Evolutionary conservation across 2,797 vertebrate species (phyloP).

Genomic region (Eulemur albifrons): DNA sequence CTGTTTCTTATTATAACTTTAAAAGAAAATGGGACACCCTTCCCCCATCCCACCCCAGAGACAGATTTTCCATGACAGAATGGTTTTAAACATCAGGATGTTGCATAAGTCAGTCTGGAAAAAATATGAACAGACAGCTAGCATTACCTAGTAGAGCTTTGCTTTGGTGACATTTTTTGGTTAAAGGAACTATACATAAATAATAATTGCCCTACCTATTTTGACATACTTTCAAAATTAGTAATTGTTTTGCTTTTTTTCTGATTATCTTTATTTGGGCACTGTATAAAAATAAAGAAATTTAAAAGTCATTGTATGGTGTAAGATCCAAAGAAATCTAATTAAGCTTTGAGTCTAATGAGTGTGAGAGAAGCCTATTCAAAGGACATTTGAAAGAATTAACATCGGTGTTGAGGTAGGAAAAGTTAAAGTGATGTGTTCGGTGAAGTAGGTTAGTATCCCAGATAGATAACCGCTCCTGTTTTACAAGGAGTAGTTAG

Average conservation of each 20-base stretch:
- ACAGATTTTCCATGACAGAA: constrained; percentile 79
- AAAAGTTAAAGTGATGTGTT: neutral
- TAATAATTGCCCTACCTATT: neutral
- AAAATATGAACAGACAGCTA: constrained; percentile 67
- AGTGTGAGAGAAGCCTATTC: neutral
- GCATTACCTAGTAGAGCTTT: constrained; percentile 52
- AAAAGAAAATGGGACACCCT: constrained; percentile 61
- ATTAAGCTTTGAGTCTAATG: neutral
- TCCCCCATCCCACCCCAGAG: constrained; percentile 43
- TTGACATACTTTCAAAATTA: neutral
- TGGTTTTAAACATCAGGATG: constrained; percentile 77
- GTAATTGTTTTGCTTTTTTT: neutral
- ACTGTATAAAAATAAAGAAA: neutral
- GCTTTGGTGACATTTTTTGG: neutral
- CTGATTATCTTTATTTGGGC: neutral
- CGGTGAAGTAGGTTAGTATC: no score
- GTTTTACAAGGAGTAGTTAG: neutral
- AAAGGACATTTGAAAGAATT: neutral
- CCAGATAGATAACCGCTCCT: neutral
- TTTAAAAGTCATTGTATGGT: neutral
- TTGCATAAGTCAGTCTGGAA: constrained; percentile 77
- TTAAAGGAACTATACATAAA: neutral
- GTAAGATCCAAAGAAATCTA: neutral
- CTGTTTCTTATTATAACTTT: constrained; percentile 78
- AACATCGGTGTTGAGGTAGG: neutral